Evolutionary conservation across 2,797 vertebrate genomes (phyloP).

Genomic region (Manis crassicaudata): DNA sequence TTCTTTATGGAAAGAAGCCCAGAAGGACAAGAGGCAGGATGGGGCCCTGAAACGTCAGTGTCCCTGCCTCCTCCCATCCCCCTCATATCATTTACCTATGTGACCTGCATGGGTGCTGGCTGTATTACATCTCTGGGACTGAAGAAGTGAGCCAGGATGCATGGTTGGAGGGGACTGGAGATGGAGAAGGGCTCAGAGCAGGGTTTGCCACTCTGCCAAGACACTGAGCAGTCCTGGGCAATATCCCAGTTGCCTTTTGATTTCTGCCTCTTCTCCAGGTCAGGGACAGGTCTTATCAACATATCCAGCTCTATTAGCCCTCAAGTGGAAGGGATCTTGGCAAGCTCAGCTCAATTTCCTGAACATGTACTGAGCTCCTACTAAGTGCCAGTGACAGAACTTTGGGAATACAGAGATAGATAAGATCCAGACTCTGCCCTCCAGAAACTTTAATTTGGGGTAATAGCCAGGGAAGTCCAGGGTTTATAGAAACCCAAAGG

Average conservation of each 20-base stretch:
- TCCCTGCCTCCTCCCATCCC: neutral
- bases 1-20: conserved; percentile 36
- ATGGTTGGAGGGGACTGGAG: neutral
- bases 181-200: neutral
- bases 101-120: neutral
- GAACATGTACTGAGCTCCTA: neutral
- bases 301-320: neutral
- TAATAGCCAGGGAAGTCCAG: neutral
- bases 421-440: neutral
- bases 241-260: neutral
- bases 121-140: neutral
- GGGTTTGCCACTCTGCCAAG: neutral
- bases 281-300: neutral
- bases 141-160: conserved; percentile 37
- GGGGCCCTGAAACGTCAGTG: neutral
- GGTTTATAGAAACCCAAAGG: neutral
- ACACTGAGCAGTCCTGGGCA: neutral
- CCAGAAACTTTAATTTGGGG: neutral
- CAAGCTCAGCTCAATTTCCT: neutral
- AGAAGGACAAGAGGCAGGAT: neutral
- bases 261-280: neutral
- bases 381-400: neutral
- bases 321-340: neutral
- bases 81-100: too few relatives aligned
- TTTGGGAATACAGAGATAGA: neutral